These are phyloP conservation scores for Echinometra lucunter DNA, from an alignment of 53 echinoderm and acorn worm species.

Conservation along the genomic window DNA sequence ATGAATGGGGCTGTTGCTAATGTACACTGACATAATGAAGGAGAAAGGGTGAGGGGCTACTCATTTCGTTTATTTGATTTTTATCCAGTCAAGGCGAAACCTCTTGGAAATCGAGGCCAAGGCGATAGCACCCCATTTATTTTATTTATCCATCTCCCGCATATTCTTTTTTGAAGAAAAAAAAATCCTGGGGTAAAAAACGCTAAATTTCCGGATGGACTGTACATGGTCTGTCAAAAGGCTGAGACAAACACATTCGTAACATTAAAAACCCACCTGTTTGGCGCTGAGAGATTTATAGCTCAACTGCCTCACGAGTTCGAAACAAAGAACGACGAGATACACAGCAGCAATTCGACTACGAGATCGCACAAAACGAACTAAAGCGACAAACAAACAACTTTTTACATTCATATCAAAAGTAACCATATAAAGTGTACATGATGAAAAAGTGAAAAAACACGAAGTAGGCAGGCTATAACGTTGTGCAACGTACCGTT, in stretches of 20 bases:
- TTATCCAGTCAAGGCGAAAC: conserved; percentile 45
- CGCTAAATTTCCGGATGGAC: conserved; percentile 53
- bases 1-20: conserved; percentile 26
- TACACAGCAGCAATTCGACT: not conserved
- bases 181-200: not conserved
- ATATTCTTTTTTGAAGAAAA: not conserved
- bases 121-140: conserved; percentile 54
- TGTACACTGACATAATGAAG: conserved; percentile 5
- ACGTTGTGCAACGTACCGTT: not conserved
- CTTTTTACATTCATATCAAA: conserved; percentile 32
- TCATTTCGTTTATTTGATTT: conserved; percentile 38
- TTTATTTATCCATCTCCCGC: conserved; percentile 19
- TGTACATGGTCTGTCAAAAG: conserved; percentile 45
- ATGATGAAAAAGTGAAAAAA: not conserved
- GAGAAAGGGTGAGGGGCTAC: conserved; percentile 20
- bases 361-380: conserved; percentile 6
- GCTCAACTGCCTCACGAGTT: conserved; percentile 47
- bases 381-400: conserved; percentile 50
- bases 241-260: conserved; percentile 60
- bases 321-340: conserved; percentile 55
- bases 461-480: not conserved
- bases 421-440: not conserved
- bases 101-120: conserved; percentile 43
- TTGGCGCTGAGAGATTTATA: conserved; percentile 45
- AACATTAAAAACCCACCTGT: conserved; percentile 64